These are phyloP conservation scores for Oophaga pumilio DNA, from an alignment of 2,113 vertebrate genomes.

Conservation along the genomic window DNA sequence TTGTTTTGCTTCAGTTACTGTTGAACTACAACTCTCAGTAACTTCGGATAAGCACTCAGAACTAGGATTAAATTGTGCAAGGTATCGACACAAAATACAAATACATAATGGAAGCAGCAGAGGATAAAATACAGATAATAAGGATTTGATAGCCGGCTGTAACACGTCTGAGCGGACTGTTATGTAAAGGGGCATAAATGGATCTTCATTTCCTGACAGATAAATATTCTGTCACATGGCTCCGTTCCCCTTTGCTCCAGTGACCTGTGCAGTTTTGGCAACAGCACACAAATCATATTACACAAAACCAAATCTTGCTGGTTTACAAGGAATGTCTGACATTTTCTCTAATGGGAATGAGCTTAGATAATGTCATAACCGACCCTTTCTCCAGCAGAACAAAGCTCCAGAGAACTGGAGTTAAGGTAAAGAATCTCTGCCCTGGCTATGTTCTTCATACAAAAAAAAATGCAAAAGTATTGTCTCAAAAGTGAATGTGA, in stretches of 20 bases:
- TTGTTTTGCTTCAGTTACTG: neutral
- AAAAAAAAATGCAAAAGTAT: neutral
- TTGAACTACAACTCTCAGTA: neutral
- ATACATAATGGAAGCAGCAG: neutral
- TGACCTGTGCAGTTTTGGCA: constrained; percentile 51
- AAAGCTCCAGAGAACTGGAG: constrained; percentile 26
- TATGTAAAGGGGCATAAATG: constrained; percentile 9
- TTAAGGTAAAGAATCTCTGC: constrained; percentile 44
- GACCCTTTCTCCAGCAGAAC: constrained; percentile 49
- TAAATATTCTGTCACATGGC: constrained; percentile 46
- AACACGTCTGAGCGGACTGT: neutral
- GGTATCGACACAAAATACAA: neutral
- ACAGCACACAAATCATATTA: constrained; percentile 54
- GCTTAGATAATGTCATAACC: constrained; percentile 48
- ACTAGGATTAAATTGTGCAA: no score
- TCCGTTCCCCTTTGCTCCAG: constrained; percentile 51
- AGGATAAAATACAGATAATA: neutral
- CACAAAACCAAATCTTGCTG: constrained; percentile 42
- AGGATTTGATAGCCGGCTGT: neutral
- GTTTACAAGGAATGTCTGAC: constrained; percentile 50
- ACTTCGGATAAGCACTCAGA: neutral
- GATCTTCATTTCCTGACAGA: constrained; percentile 35
- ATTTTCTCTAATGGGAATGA: constrained; percentile 53
- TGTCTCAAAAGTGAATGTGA: constrained; percentile 45
- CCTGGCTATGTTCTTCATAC: neutral